Conservation (phyloP, 2,797 vertebrate genomes). For the Ataeniobius toweri region DNA sequence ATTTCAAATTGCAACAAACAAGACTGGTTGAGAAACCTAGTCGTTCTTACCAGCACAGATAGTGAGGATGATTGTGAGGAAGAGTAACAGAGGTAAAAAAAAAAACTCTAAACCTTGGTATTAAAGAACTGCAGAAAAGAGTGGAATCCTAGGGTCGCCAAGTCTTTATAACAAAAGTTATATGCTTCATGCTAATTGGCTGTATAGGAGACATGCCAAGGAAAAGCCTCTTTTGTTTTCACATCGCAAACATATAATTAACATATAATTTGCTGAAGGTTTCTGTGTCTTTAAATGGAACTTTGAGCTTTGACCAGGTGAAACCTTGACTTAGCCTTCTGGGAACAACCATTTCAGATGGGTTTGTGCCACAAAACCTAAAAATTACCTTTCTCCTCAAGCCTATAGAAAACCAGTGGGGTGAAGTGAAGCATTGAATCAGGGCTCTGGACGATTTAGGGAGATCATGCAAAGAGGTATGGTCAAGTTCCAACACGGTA, state of each 20-base stretch:
- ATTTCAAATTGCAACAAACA: too few species aligned
- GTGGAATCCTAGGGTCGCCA: too few species aligned
- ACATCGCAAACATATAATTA: neutral
- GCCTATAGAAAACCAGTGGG: neutral
- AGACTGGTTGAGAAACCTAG: too few species aligned
- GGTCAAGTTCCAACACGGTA: slow-evolving; percentile 40
- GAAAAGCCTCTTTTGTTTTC: neutral
- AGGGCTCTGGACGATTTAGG: neutral
- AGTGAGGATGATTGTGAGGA: too few species aligned
- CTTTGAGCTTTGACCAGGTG: neutral
- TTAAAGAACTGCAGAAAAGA: too few species aligned
- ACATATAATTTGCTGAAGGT: neutral
- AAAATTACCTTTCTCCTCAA: neutral
- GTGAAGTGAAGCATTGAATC: neutral
- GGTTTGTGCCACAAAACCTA: too few species aligned
- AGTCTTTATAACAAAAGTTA: neutral
- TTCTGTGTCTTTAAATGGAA: neutral
- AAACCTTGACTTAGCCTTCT: neutral
- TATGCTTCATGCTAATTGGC: neutral
- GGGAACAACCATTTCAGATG: neutral
- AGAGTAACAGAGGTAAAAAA: too few species aligned
- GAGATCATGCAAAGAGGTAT: neutral
- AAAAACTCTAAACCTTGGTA: too few species aligned
- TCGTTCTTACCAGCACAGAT: too few species aligned
- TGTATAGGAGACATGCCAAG: neutral